These are phyloP conservation scores for Callorhinus ursinus DNA, from an alignment of 2,113 vertebrate species.

Conservation along the genomic window DNA sequence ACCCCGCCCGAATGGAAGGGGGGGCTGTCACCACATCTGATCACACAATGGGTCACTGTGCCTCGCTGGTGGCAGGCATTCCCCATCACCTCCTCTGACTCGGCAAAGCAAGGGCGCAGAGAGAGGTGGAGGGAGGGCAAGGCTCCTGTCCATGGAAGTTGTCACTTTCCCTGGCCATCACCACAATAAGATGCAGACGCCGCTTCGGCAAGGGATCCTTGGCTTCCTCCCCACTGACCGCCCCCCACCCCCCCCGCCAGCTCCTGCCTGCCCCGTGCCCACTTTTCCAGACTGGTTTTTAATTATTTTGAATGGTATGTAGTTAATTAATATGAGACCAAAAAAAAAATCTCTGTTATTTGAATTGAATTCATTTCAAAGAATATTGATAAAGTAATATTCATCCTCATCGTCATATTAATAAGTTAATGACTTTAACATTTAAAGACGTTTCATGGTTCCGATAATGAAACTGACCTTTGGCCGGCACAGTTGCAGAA, in stretches of 20 bases:
- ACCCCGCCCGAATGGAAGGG: fast-evolving
- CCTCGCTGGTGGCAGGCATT: not conserved
- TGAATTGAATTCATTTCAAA: constrained; percentile 55
- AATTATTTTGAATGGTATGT: constrained; percentile 51
- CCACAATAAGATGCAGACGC: not conserved
- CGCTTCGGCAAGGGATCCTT: not conserved
- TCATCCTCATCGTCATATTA: constrained; percentile 48
- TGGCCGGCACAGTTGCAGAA: not conserved
- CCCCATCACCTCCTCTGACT: not conserved
- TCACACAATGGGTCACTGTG: not conserved
- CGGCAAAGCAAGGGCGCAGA: not conserved
- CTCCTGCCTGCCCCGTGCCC: not conserved
- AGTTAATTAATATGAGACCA: constrained; percentile 42
- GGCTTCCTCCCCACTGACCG: not conserved
- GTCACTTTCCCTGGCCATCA: not conserved
- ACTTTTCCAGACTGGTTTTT: constrained; percentile 33
- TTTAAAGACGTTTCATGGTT: constrained; percentile 69
- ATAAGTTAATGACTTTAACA: constrained; percentile 56
- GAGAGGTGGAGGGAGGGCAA: not conserved
- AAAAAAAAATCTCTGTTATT: constrained; percentile 54
- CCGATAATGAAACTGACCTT: constrained; percentile 51
- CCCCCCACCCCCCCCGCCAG: not conserved
- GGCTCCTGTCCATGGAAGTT: not conserved
- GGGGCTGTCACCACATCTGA: not conserved
- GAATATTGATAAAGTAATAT: constrained; percentile 60